Evolutionary conservation across 2,797 vertebrate species (phyloP), one percentile per base, ranked within the genome.

Genomic region (Pachyuromys duprasi): DNA sequence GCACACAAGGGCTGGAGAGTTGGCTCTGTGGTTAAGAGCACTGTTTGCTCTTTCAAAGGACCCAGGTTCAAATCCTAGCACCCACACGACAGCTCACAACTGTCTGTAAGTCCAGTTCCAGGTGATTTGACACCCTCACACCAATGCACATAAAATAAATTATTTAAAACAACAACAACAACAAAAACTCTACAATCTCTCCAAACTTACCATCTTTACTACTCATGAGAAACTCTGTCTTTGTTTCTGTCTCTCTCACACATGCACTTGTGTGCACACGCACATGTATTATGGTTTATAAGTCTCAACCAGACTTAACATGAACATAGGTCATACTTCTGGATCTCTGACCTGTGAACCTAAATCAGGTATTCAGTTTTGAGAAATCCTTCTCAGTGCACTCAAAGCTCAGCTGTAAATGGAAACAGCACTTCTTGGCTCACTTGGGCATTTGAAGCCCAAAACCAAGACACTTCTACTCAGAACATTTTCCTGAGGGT

Each of bases 381-480:
- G 31, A 93, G 92, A 86, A 86, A 14, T 53, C 80, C 8, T 62
- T 70, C 55, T 83, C 67, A 89, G 78, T 79, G 22, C 39, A 81
- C 60, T 75, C n/a, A 91, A 76, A 90, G 70, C 39, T 86, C 42
- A 86, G 42, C 57, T 88, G 83, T 31, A 65, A 81, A 87, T 86
- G 76, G 89, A 87, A 90, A 49, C 2, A 39, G 49, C n/a, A 55
- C 4, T 62, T 0, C 8, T 79, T 55, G 62, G n/a, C 89, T 94
- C 12, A 90, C 3, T 39, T n/a, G 79, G 78, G 95, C 62, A 62
- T 90, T 45, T 93, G 60, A 90, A 92, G 63, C 26, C 45, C 70
- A 91, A 90, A 92, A 89, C n/a, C 92, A 95, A 90, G 67, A 2
- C 11, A 36, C 89, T 76, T 88, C 13, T 93, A 70, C 31, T 69